These are phyloP conservation scores for Pygoscelis antarcticus DNA, from an alignment of 2,113 vertebrate genomes.

Conservation along the genomic window DNA sequence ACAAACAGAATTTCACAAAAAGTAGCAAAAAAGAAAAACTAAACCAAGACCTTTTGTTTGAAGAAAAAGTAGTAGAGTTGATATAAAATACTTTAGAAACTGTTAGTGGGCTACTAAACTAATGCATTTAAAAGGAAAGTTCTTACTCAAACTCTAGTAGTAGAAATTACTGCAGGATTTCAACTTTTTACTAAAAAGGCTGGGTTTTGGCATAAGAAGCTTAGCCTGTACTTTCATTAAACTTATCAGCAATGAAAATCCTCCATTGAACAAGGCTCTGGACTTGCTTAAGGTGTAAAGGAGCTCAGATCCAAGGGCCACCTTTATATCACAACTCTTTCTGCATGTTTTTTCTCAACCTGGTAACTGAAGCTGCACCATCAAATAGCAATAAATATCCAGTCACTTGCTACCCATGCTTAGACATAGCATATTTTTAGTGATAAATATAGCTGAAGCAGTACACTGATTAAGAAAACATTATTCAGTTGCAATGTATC, in stretches of 20 bases:
- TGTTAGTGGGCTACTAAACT: background rate
- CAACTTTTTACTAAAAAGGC: background rate
- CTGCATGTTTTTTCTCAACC: background rate
- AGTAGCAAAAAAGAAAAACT: background rate
- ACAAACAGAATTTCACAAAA: slow-evolving; percentile 40
- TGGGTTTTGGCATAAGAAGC: background rate
- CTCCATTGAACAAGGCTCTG: background rate
- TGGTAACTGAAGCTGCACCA: background rate
- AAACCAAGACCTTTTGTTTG: background rate
- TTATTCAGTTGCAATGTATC: background rate
- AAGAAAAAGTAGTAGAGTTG: background rate
- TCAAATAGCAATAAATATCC: background rate
- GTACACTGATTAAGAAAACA: background rate
- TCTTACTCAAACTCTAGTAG: background rate
- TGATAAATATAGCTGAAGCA: background rate
- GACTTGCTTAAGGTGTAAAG: background rate
- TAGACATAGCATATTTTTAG: background rate
- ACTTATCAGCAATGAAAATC: background rate
- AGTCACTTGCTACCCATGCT: background rate
- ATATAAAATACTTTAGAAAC: background rate
- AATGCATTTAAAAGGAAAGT: background rate
- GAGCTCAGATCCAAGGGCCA: background rate
- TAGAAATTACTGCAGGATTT: background rate
- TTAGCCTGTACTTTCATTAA: background rate
- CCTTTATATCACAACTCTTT: background rate